A percentile compares a stretch with the other conserved stretches of the same genome.
phyloP scores from a whole-genome alignment of 2,797 vertebrate genomes.

The Platyrinchus mystaceus region DNA sequence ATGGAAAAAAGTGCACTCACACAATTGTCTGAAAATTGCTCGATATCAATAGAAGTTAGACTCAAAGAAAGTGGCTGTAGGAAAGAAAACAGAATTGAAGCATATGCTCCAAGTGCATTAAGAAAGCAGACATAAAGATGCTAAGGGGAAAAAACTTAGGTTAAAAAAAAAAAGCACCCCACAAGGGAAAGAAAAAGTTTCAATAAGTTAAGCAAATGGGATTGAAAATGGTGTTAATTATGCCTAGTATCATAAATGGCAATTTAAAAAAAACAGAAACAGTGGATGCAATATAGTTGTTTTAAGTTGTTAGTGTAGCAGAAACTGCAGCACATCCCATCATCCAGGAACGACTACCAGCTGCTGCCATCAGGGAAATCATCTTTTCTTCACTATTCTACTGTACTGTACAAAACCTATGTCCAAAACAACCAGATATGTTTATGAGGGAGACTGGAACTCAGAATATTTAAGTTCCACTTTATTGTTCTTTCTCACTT shows the following conservation, averaged over 20 bases:
- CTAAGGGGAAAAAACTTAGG: neutral
- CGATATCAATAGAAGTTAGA: neutral
- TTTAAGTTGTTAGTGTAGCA: neutral
- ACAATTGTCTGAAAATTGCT: neutral
- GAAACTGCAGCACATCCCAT: neutral
- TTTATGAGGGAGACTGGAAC: neutral
- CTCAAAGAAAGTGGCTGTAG: neutral
- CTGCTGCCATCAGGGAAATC: conserved; percentile 16
- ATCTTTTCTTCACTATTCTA: neutral
- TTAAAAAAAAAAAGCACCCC: neutral
- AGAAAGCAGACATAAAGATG: neutral
- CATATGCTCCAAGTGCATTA: neutral
- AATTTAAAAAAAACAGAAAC: neutral
- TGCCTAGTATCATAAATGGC: conserved; percentile 12
- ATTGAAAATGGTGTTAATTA: conserved; percentile 33
- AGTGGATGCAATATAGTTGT: neutral
- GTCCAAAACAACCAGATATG: neutral
- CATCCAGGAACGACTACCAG: conserved; percentile 14
- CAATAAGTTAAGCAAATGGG: conserved; percentile 4
- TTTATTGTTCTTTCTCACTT: neutral
- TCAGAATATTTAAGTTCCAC: neutral
- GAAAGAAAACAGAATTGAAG: neutral
- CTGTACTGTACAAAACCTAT: neutral
- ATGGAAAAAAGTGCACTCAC: neutral
- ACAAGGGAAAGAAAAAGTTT: neutral